Conservation (phyloP, 2,888 invertebrate species). For the Frankliniella intonsa region DNA sequence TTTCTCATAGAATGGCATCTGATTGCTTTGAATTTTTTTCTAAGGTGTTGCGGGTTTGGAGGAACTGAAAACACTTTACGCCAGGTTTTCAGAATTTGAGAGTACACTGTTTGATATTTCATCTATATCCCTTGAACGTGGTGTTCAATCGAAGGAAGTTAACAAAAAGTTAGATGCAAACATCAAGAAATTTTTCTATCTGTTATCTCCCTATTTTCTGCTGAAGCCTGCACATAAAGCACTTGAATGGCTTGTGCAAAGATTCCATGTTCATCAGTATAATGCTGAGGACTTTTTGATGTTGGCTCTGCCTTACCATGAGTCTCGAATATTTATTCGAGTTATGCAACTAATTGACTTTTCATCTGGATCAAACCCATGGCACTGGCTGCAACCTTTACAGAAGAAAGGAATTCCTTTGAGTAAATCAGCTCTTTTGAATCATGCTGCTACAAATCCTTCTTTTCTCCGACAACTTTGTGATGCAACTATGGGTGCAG, state of each 20-base stretch:
- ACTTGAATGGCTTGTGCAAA: conserved; percentile 90
- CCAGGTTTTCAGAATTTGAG: conserved; percentile 67
- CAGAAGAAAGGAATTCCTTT: conserved; percentile 72
- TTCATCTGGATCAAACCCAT: conserved; percentile 54
- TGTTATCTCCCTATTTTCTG: conserved; percentile 83
- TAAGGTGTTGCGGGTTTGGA: conserved; percentile 71
- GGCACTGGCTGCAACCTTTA: conserved; percentile 70
- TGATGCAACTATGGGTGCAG: conserved; percentile 53
- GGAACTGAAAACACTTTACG: conserved; percentile 71
- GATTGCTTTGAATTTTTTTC: conserved; percentile 29
- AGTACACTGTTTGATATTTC: conserved; percentile 70
- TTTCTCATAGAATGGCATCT: conserved; percentile 10
- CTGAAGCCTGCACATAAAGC: conserved; percentile 81
- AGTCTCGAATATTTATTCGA: conserved; percentile 80
- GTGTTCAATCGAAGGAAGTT: conserved; percentile 65
- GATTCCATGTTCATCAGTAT: conserved; percentile 83
- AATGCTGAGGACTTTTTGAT: conserved; percentile 77
- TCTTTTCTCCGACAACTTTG: conserved; percentile 62
- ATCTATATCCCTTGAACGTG: conserved; percentile 74
- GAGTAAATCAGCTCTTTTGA: conserved; percentile 65
- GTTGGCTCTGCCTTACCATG: conserved; percentile 86
- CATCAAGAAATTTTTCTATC: conserved; percentile 72
- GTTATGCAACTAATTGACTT: conserved; percentile 72
- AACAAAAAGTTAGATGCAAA: conserved; percentile 70
- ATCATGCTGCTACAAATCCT: conserved; percentile 62